Conservation (phyloP, 2,797 vertebrate species). For the Gastrophryne carolinensis region DNA sequence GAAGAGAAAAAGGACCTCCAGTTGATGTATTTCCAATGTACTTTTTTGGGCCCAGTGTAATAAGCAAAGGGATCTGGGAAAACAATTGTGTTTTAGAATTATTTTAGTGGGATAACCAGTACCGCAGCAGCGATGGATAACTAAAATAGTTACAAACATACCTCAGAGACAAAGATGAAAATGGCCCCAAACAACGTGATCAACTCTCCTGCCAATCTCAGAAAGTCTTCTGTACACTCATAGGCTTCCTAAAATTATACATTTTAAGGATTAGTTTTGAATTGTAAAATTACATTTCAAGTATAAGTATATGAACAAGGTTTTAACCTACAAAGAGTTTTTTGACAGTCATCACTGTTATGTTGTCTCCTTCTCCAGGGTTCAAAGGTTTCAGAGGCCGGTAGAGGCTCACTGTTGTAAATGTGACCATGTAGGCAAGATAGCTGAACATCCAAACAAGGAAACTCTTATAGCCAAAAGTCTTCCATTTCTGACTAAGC, state of each 20-base stretch:
- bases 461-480: not conserved
- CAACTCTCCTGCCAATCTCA: conserved; percentile 42
- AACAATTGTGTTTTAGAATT: no score
- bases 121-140: no score
- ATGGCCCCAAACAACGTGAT: conserved; percentile 40
- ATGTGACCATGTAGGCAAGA: accelerated
- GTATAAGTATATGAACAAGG: no score
- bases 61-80: conserved; percentile 38
- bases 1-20: conserved; percentile 33
- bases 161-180: conserved; percentile 48
- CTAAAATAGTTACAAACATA: not conserved
- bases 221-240: conserved; percentile 24
- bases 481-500: conserved; percentile 33
- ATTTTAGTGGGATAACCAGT: no score
- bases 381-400: not conserved
- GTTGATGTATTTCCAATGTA: conserved; percentile 48
- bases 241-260: conserved; percentile 34
- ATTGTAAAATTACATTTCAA: not conserved
- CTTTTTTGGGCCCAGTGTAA: conserved; percentile 39
- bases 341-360: conserved; percentile 33
- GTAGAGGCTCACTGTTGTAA: accelerated
- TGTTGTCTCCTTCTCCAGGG: conserved; percentile 2
- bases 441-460: conserved; percentile 24
- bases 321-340: conserved; percentile 12
- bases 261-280: not conserved